A percentile compares a stretch with the other conserved stretches of the same genome.
Conservation (phyloP, 30 jellyfish, hydroid and myxozoan species). For the Pelagia noctiluca region DNA sequence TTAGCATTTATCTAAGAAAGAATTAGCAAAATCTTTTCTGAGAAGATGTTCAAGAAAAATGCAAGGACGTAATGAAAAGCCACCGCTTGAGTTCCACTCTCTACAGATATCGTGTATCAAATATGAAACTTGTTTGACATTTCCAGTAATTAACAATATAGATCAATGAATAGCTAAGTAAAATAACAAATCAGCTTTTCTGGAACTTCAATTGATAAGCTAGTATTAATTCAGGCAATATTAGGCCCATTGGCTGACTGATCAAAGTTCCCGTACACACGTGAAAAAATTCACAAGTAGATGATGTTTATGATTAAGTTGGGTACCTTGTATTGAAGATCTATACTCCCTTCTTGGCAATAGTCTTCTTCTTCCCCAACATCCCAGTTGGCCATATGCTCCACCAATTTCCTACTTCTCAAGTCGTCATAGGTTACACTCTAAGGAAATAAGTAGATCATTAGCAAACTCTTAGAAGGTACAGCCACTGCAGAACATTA, state of each 20-base stretch:
- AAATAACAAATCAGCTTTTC: neutral
- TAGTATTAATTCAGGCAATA: neutral
- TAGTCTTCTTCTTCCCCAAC: neutral
- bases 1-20: neutral
- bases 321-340: conserved; percentile 41
- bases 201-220: too few relatives aligned
- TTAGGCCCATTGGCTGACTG: too few relatives aligned
- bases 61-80: neutral
- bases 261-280: too few relatives aligned
- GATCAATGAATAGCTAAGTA: too few relatives aligned
- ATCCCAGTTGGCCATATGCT: neutral
- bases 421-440: too few relatives aligned
- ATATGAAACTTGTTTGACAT: neutral
- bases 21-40: neutral
- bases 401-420: too few relatives aligned
- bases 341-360: neutral
- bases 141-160: neutral
- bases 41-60: neutral
- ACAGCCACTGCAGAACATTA: too few relatives aligned
- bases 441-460: too few relatives aligned
- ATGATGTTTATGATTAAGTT: neutral
- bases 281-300: neutral
- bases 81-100: neutral
- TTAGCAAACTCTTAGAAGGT: too few relatives aligned
- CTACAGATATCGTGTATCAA: neutral